A percentile compares a stretch with the other conserved stretches of the same genome.
phyloP scores from a whole-genome alignment of 2,113 vertebrate genomes.

The Rostratula benghalensis region DNA sequence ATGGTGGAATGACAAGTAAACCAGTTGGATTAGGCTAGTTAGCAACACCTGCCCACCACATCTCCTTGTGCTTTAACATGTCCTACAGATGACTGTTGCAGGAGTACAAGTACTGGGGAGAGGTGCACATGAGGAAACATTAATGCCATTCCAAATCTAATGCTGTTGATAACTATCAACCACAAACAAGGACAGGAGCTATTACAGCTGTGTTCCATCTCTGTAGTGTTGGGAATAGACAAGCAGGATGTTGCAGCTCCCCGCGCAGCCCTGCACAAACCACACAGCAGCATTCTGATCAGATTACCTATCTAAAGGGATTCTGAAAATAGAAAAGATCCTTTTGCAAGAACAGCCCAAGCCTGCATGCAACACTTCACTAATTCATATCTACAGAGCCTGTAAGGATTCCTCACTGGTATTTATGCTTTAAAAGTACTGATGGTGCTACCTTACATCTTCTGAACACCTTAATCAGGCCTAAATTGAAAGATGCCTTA shows the following conservation, averaged over 20 bases:
- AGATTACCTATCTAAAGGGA: background rate
- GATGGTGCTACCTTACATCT: background rate
- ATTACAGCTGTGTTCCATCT: too few relatives aligned
- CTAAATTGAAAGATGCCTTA: background rate
- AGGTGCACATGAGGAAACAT: background rate
- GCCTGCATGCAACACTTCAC: background rate
- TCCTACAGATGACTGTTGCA: background rate
- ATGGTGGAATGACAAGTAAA: background rate
- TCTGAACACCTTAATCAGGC: background rate
- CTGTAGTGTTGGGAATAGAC: background rate
- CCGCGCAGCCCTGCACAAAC: background rate
- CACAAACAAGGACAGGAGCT: background rate
- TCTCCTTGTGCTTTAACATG: background rate
- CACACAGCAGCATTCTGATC: background rate
- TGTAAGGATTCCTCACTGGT: background rate
- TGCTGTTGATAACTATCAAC: fast-evolving
- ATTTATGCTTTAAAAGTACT: background rate
- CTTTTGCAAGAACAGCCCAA: background rate
- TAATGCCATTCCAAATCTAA: background rate
- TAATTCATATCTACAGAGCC: background rate
- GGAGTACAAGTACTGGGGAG: background rate
- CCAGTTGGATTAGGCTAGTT: too few relatives aligned
- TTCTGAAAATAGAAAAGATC: background rate
- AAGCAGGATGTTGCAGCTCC: background rate
- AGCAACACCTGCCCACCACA: background rate